Percentiles rank a stretch among this genome's conserved stretches.
Evolutionary conservation across 2,113 vertebrate species (phyloP).

Genomic region (Semicossyphus pulcher): DNA sequence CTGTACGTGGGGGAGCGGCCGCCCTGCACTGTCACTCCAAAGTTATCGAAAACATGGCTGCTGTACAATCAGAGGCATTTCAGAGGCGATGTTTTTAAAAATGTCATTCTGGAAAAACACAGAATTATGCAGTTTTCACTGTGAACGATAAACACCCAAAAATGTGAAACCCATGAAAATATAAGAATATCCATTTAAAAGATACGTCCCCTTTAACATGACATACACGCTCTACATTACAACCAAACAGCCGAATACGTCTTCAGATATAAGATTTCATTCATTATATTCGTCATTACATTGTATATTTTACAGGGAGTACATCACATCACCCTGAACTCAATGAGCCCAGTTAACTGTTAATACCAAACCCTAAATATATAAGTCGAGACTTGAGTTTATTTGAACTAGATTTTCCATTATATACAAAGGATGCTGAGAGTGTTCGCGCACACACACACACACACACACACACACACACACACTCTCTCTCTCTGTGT

Average conservation of each 20-base stretch:
- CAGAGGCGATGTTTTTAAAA: too few species aligned
- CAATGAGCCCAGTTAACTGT: background rate
- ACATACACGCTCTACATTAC: background rate
- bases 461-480: slow-evolving; percentile 1
- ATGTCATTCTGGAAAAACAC: too few species aligned
- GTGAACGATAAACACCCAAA: too few species aligned
- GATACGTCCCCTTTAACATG: background rate
- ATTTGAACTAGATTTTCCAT: background rate
- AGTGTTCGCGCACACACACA: background rate
- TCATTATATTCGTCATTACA: background rate
- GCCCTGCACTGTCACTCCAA: too few species aligned
- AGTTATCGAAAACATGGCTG: too few species aligned
- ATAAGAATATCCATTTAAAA: too few species aligned
- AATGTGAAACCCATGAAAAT: background rate
- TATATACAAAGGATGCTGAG: background rate
- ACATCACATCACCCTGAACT: background rate
- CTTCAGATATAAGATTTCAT: background rate
- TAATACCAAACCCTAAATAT: background rate
- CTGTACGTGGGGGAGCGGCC: too few species aligned
- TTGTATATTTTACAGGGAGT: background rate
- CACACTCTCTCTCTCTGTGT: background rate
- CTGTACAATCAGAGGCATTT: too few species aligned
- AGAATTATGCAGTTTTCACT: too few species aligned
- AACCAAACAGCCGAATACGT: background rate
- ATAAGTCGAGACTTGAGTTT: background rate